Evolutionary conservation across 2,113 vertebrate genomes (phyloP).

Genomic region (Malaclemys terrapin): DNA sequence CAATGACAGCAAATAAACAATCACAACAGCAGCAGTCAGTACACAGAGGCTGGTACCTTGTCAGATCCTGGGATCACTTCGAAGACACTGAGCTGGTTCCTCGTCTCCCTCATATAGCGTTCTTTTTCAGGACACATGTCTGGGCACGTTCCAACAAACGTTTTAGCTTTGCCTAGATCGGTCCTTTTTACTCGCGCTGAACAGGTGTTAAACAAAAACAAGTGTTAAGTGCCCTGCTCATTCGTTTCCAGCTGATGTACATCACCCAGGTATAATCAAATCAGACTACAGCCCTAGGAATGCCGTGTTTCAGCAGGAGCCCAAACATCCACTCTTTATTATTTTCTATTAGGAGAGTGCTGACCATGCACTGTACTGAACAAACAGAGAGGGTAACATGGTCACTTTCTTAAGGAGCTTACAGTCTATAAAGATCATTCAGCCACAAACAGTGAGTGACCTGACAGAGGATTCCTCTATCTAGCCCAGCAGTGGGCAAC

Average conservation of each 20-base stretch:
- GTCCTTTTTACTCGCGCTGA: constrained; percentile 92
- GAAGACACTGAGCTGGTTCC: constrained; percentile 93
- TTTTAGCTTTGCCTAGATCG: constrained; percentile 90
- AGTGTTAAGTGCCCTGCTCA: background rate
- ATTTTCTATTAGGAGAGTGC: background rate
- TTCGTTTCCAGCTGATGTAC: background rate
- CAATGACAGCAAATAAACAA: background rate
- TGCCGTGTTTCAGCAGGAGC: background rate
- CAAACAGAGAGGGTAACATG: too few species aligned
- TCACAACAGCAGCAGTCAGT: background rate
- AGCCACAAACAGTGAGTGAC: background rate
- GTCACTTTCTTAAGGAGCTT: background rate
- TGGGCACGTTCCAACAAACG: constrained; percentile 94
- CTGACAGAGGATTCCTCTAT: background rate
- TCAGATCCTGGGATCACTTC: constrained; percentile 91
- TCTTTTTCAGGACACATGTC: constrained; percentile 99
- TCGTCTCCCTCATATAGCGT: constrained; percentile 96
- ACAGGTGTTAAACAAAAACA: background rate
- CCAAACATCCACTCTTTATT: background rate
- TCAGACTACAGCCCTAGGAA: background rate
- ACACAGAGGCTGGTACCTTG: constrained; percentile 81
- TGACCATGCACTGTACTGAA: too few species aligned
- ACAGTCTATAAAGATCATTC: background rate
- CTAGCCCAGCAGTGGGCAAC: background rate
- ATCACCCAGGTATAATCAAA: background rate